Evolutionary conservation across 2,113 vertebrate genomes (phyloP).

Genomic region (Corythornis vintsioides): DNA sequence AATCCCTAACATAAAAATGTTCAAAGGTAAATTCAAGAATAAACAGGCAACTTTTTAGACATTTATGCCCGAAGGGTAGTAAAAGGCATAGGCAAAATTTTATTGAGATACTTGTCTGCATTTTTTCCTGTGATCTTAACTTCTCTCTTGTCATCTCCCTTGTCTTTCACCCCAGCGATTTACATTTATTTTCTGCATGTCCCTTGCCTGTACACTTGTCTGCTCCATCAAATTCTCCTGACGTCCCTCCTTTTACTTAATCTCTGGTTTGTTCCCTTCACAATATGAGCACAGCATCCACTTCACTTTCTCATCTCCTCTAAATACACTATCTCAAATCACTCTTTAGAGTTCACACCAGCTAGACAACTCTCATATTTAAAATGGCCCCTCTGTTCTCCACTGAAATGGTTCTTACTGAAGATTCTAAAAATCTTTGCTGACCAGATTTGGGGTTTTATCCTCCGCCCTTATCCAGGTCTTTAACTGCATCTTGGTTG

Average conservation of each 20-base stretch:
- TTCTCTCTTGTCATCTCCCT: neutral
- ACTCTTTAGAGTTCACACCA: neutral
- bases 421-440: neutral
- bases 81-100: neutral
- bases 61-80: neutral
- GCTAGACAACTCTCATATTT: neutral
- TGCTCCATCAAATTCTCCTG: neutral
- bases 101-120: neutral
- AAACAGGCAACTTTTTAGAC: neutral
- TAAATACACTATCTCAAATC: neutral
- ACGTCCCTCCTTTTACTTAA: neutral
- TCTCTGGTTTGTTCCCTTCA: neutral
- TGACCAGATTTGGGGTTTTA: neutral
- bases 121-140: neutral
- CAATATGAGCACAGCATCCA: neutral
- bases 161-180: neutral
- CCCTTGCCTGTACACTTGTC: neutral
- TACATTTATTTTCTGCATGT: fast-evolving
- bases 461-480: neutral
- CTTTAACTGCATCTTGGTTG: neutral
- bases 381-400: neutral
- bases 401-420: neutral
- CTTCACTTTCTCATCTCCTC: neutral
- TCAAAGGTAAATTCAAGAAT: neutral
- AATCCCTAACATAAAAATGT: neutral